Conservation (phyloP, 2,113 vertebrate species). For the Merops nubicus region DNA sequence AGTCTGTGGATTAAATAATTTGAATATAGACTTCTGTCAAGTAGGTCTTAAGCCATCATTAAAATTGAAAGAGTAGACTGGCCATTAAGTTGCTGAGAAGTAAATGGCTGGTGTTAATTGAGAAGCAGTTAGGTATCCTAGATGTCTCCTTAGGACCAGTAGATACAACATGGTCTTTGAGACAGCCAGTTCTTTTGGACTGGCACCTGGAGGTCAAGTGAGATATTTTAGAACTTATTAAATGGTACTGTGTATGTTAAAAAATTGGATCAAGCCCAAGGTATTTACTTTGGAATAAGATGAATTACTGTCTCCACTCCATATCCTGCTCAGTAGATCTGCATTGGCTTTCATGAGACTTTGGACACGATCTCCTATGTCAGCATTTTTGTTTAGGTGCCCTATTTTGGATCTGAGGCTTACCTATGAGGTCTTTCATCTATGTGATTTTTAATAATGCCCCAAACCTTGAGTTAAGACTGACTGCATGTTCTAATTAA, state of each 20-base stretch:
- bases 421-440: background rate
- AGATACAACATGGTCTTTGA: background rate
- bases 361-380: rapidly evolving
- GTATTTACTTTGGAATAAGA: background rate
- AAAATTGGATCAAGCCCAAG: background rate
- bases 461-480: background rate
- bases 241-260: background rate
- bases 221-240: background rate
- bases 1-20: background rate
- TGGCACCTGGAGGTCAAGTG: background rate
- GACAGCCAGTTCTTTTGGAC: background rate
- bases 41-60: background rate
- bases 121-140: background rate
- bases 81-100: background rate
- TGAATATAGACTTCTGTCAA: background rate
- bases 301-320: rapidly evolving
- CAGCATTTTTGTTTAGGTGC: background rate
- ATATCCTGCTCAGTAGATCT: background rate
- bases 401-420: background rate
- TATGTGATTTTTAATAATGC: background rate
- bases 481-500: background rate
- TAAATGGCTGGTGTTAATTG: background rate
- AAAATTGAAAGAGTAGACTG: background rate
- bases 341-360: background rate
- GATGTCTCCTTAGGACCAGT: background rate